A percentile compares a stretch with the other conserved stretches of the same genome.
These are phyloP conservation scores for Ochotona curzoniae DNA, from an alignment of 2,113 vertebrate species.

Conservation along the genomic window DNA sequence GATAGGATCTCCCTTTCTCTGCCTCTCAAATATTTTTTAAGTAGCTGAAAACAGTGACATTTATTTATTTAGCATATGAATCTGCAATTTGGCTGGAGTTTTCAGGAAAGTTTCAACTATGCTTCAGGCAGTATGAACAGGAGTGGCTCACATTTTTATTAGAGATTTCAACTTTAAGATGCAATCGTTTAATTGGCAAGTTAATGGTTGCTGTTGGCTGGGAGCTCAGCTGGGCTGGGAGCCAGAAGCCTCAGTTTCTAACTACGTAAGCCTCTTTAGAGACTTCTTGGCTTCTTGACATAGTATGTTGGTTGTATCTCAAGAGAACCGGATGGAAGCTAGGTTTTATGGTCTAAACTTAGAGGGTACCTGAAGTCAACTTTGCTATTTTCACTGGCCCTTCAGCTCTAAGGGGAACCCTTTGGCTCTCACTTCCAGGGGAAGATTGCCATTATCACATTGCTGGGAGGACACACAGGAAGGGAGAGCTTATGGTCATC, in stretches of 20 bases:
- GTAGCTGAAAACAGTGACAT: not conserved
- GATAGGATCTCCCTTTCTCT: too few species aligned
- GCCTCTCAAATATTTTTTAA: not conserved
- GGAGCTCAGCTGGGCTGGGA: not conserved
- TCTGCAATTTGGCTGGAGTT: not conserved
- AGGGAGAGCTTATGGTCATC: not conserved
- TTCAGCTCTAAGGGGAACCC: not conserved
- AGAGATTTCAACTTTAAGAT: not conserved
- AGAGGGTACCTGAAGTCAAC: not conserved
- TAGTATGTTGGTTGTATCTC: not conserved
- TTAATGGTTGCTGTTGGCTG: not conserved
- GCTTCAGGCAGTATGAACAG: not conserved
- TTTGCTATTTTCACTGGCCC: not conserved
- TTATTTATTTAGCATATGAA: not conserved
- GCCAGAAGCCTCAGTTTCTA: not conserved
- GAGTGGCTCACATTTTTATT: slow-evolving; percentile 3
- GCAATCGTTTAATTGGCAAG: not conserved
- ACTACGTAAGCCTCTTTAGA: not conserved
- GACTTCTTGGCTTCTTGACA: not conserved
- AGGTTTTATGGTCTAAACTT: not conserved
- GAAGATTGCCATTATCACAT: not conserved
- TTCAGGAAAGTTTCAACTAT: not conserved
- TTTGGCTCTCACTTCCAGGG: not conserved
- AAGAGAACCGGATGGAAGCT: not conserved
- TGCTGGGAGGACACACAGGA: not conserved